Base-by-base conservation (phyloP, 1,140 invertebrate genomes). In the Vanessa atalanta region DNA sequence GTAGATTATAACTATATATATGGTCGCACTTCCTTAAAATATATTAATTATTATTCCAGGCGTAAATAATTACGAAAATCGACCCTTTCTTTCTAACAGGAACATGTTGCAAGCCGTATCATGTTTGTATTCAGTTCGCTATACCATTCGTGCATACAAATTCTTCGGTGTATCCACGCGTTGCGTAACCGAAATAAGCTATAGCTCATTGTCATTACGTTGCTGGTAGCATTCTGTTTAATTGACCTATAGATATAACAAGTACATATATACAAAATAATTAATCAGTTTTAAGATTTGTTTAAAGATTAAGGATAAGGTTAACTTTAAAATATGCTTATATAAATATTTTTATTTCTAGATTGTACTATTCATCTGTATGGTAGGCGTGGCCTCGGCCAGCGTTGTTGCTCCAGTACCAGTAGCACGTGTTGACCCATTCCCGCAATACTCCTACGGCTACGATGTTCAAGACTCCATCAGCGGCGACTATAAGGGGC, bases 401-500 rank as follows among this genome's bases (percentile, higher is more conserved):
- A 87, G 88, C 76, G 75, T 92, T 16, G 71, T 88, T 8, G 86
- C 86, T 2, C 84, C 84, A 8, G 74, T 86, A 8, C 87, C 88
- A 16, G 69, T 88, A 0, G 86, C 85, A 0, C 84, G 87, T 47
- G 76, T 87, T 48, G 94, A 95, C 82, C 93, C 94, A 1, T 81
- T 94, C 72, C 94, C 94, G 0, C 94, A 95, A 69, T 95, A 95
- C 83, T 94, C 93, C 26, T 95, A 94, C 77, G 93, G 94, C 26
- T 95, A 95, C 75, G 94, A 94, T 71, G 94, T 95, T 0, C 93
- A 94, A 82, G 95, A 95, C 83, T 86, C 93, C 26, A 86, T 94
- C 75, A 95, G 93, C 65, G 94, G 95, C 2, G 95, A 95, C 85
- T 94, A 93, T 91, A 95, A 95, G 84, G 94, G 93, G 70, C 94